Evolutionary conservation across 2,797 vertebrate genomes (phyloP).

Genomic region (Periophthalmus magnuspinnatus): DNA sequence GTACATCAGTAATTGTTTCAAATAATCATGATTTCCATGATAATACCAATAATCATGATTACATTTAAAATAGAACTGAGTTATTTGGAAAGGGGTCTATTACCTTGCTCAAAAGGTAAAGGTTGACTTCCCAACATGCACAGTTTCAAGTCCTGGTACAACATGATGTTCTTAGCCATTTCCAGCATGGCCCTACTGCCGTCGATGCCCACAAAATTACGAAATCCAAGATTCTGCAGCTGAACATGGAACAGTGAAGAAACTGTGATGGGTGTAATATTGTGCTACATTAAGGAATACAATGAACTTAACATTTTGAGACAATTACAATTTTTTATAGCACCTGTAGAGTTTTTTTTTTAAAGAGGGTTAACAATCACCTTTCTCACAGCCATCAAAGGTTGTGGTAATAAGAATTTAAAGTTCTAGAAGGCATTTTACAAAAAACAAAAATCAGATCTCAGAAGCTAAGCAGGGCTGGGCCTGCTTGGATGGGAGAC

Average conservation of each 20-base stretch:
- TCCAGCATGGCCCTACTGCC: constrained; percentile 85
- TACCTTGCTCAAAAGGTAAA: constrained; percentile 81
- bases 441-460: background rate
- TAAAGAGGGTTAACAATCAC: background rate
- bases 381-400: background rate
- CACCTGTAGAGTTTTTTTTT: background rate
- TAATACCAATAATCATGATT: background rate
- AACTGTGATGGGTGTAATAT: background rate
- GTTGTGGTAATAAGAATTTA: too few relatives aligned
- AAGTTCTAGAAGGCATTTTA: too few relatives aligned
- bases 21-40: background rate
- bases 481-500: too few relatives aligned
- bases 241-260: constrained; percentile 48
- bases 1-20: background rate
- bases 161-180: constrained; percentile 67
- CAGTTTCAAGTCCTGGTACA: constrained; percentile 81
- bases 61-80: too few relatives aligned
- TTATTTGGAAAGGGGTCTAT: background rate
- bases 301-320: background rate
- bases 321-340: background rate
- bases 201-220: constrained; percentile 84
- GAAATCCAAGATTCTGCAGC: constrained; percentile 83
- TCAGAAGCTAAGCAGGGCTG: too few relatives aligned
- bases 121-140: constrained; percentile 78
- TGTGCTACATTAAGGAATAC: background rate